Base-by-base conservation (phyloP, 2,113 vertebrate genomes). In the Salvelinus fontinalis region DNA sequence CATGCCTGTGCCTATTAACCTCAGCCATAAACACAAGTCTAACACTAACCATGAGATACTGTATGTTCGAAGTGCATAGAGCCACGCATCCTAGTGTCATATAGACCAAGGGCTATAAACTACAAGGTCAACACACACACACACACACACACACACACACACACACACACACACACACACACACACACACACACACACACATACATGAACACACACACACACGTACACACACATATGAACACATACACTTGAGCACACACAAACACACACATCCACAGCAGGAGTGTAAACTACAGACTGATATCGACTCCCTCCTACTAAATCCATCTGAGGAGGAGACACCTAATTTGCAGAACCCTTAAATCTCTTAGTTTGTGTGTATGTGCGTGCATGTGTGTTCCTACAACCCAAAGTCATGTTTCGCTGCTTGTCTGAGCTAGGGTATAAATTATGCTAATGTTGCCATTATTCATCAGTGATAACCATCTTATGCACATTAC, bases 381-480 rank as follows among this genome's bases (percentile, higher is more conserved):
- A 1, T n/a, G 62, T 44, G 39, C 8, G 2, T 44, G 39, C 9
- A 2, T 44, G 39, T 11, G 9, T 44, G 39, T 44, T 12, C 9
- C 39, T 44, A 44, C 8, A 44, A 44, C 49, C 49, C 75, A 75
- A 70, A 81, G 62, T 51, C 48, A 60, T 73, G 59, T 31, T 70
- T 31, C 69, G 26, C 22, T 65, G 57, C 70, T 66, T 49, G 79
- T 73, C 65, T 29, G 8, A 73, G 73, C 18, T 14, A 44, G 26
- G 9, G 27, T 22, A 78, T 77, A 73, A 76, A 78, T 81, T 74
- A 48, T 26, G 18, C 64, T 83, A 79, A 76, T 70, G 49, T 65
- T 20, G 2, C 70, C 75, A 76, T 80, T 51, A 78, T 27, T 78
- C 71, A 81, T 62, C 12, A 72, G 72, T 62, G 18, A 66, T 74